Conservation (phyloP, 2,888 invertebrate genomes). For the Pristionchus arcanus region DNA sequence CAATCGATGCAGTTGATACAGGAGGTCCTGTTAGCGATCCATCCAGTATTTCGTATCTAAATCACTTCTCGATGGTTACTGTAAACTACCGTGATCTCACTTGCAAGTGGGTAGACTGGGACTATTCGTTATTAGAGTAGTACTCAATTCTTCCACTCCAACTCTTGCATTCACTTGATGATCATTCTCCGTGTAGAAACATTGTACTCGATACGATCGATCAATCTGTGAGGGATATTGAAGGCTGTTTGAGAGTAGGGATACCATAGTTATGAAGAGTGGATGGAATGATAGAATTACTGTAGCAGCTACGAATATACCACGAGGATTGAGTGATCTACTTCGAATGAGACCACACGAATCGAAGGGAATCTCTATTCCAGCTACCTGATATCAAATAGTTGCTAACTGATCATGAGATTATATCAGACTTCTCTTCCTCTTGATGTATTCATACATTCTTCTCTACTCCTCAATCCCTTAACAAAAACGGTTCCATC, state of each 20-base stretch:
- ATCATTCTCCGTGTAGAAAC: conserved; percentile 78
- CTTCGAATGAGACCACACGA: conserved; percentile 78
- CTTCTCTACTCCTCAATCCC: conserved; percentile 17
- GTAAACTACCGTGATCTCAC: conserved; percentile 15
- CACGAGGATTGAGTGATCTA: conserved; percentile 78
- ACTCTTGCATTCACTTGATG: conserved; percentile 73
- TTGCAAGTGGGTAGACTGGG: conserved; percentile 38
- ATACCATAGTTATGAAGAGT: conserved; percentile 77
- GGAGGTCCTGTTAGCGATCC: conserved; percentile 78
- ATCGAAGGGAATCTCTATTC: conserved; percentile 78
- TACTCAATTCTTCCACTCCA: conserved; percentile 62
- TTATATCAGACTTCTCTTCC: conserved; percentile 5
- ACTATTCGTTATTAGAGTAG: not conserved
- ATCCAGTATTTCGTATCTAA: conserved; percentile 77
- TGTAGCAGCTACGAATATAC: conserved; percentile 78
- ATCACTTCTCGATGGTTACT: not conserved
- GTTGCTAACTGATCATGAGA: not conserved
- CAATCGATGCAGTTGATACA: conserved; percentile 77
- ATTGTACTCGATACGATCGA: conserved; percentile 76
- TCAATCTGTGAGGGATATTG: conserved; percentile 56
- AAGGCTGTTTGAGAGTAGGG: not conserved
- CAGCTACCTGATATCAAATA: conserved; percentile 58
- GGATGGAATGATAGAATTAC: conserved; percentile 79
- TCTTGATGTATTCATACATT: conserved; percentile 24
- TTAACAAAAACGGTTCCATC: conserved; percentile 38